Evolutionary conservation across 1,140 invertebrate genomes (phyloP).

Genomic region (Orius laevigatus): DNA sequence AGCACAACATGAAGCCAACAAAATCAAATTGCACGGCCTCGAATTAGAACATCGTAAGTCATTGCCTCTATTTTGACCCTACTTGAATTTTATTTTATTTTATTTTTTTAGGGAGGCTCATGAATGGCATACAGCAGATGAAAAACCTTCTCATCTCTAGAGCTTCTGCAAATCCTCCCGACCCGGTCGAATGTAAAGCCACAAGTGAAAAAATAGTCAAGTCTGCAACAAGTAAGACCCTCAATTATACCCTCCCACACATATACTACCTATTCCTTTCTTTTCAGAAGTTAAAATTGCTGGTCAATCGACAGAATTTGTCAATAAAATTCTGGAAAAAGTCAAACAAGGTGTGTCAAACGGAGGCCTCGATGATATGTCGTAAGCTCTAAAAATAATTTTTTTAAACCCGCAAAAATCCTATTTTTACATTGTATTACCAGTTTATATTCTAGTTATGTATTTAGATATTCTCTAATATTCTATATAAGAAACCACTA

Average conservation of each 20-base stretch:
- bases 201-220: slow-evolving; percentile 48
- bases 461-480: no score
- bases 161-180: slow-evolving; percentile 28
- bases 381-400: slow-evolving; percentile 1
- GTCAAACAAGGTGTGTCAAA: slow-evolving; percentile 44
- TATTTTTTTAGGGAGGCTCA: slow-evolving; percentile 40
- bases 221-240: slow-evolving; percentile 45
- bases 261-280: slow-evolving; percentile 4
- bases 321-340: slow-evolving; percentile 68
- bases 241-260: background rate
- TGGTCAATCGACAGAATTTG: slow-evolving; percentile 68
- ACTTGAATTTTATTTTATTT: slow-evolving; percentile 12
- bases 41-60: slow-evolving; percentile 85
- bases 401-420: background rate
- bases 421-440: no score
- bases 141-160: slow-evolving; percentile 45
- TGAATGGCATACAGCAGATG: slow-evolving; percentile 46
- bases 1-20: slow-evolving; percentile 87
- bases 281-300: slow-evolving; percentile 58
- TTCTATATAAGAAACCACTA: no score
- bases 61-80: background rate
- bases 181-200: slow-evolving; percentile 37
- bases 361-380: slow-evolving; percentile 41
- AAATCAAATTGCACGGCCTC: slow-evolving; percentile 83
- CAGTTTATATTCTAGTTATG: no score